Base-by-base conservation (phyloP, 2,888 invertebrate genomes). In the Nysson spinosus region DNA sequence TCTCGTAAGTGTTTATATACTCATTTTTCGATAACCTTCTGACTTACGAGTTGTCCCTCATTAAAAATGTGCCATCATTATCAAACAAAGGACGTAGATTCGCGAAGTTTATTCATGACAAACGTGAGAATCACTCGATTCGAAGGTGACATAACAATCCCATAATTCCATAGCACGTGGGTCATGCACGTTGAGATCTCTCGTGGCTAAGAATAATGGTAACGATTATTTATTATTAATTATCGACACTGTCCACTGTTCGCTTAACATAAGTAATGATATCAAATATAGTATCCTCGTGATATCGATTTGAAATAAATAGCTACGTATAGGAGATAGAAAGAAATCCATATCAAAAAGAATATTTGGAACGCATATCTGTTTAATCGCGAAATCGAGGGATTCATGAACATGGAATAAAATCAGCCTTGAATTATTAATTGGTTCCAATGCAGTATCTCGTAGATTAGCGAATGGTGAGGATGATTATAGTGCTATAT, bases 101-200 rank as follows among this genome's bases (percentile, higher is more conserved):
- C 19, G 3, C 16, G 28, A n/a, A n/a, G n/a, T n/a, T n/a, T n/a
- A n/a, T n/a, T n/a, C n/a, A n/a, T n/a, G n/a, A n/a, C n/a, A n/a
- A n/a, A n/a, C n/a, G n/a, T n/a, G n/a, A n/a, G n/a, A n/a, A n/a
- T n/a, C n/a, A n/a, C n/a, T n/a, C 14, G 16, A 24, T 46, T 39
- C 30, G 17, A 5, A 17, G 26, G n/a, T 47, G 54, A 56, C 24
- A 58, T 28, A 44, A 51, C 47, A 30, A 44, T 55, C 43, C 49
- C 49, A 49, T 50, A 70, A 62, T 69, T 62, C 60, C 50, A 43
- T 51, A 57, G 46, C 66, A 71, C 65, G 65, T 69, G 69, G 56
- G 6, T 51, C 32, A 30, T 26, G 20, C 37, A 50, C 54, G 14
- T 20, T 54, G 40, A 51, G 34, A 24, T 7, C 16, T 34, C 32